Base-by-base conservation (phyloP, 2,797 vertebrate genomes). In the Gymnothorax reevesii region DNA sequence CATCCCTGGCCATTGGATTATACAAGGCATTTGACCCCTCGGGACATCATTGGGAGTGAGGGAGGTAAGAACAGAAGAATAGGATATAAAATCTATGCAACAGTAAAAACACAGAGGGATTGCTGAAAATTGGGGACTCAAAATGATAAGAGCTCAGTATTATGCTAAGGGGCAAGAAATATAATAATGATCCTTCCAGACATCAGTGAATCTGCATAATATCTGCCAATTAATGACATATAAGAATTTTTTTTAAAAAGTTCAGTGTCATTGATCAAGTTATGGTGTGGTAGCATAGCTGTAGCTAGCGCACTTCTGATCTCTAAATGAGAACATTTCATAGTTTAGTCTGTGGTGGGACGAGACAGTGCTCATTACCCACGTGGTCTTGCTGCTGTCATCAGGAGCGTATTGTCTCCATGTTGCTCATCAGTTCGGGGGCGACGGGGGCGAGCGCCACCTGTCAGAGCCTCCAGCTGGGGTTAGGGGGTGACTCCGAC, bases 381-480 rank as follows among this genome's bases (percentile, higher is more conserved):
- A 12, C 10, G 54, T 60, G 20, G 20, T 27, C 83, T 6, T 42
- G 17, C 54, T 8, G 90, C 91, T 92, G 91, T 94, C 93, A 91
- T 89, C 93, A 90, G 87, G 82, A 91, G 66, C 84, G 79, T 85
- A 92, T 93, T 90, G 90, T 89, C 84, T 83, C 59, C 89, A 86
- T 88, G 87, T 93, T 89, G 91, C 90, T 92, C 91, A 92, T 73
- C 88, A 84, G 83, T 82, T 86, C 42, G 20, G 87, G 71, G 87
- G 86, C 10, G 88, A 89, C 85, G 71, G 87, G 66, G 66, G 49
- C 54, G 82, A 55, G 22, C 87, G 83, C 82, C 10, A 60, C 90
- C 83, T 12, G 33, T 92, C 89, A 88, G 77, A 87, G 85, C 85
- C 75, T 49, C 6, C 22, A 2, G 77, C 83, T 64, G 49, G 77